Evolutionary conservation across 1,140 invertebrate species (phyloP).

Genomic region (Drepana arcuata): DNA sequence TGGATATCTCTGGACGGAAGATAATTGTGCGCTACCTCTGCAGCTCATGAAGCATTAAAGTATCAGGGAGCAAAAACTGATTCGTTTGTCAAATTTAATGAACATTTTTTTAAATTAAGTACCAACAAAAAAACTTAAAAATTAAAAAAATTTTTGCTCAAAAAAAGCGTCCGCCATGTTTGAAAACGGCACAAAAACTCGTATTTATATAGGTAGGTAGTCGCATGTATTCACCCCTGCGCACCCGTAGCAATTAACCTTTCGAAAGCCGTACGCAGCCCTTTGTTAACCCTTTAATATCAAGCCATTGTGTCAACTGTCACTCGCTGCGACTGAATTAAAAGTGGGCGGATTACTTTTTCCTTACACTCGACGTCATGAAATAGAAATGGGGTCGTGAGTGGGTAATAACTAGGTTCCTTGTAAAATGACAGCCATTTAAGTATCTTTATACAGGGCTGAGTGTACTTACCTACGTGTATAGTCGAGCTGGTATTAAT

Average conservation of each 20-base stretch:
- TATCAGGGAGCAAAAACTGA: no score
- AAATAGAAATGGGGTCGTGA: slow-evolving; percentile 30
- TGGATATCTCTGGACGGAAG: no score
- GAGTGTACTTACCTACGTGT: slow-evolving; percentile 7
- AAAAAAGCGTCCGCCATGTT: no score
- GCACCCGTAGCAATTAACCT: slow-evolving; percentile 59
- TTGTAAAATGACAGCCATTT: slow-evolving; percentile 43
- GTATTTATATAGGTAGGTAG: no score
- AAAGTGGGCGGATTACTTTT: slow-evolving; percentile 50
- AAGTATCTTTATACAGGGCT: slow-evolving; percentile 21
- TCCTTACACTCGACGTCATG: slow-evolving; percentile 27
- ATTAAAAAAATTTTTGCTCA: no score
- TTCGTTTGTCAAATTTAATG: no score
- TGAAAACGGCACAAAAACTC: no score
- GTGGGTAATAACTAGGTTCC: slow-evolving; percentile 41
- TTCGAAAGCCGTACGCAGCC: slow-evolving; percentile 38
- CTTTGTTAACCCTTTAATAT: slow-evolving; percentile 53
- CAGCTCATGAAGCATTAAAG: no score
- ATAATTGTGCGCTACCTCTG: no score
- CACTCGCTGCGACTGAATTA: slow-evolving; percentile 38
- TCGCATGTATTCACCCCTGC: slow-evolving; percentile 12
- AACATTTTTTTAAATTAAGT: no score
- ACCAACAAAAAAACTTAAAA: no score
- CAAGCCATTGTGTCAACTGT: slow-evolving; percentile 57
- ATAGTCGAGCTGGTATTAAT: no score